phyloP scores from a whole-genome alignment of 1,140 invertebrate species.

The Meloidogyne hapla region DNA sequence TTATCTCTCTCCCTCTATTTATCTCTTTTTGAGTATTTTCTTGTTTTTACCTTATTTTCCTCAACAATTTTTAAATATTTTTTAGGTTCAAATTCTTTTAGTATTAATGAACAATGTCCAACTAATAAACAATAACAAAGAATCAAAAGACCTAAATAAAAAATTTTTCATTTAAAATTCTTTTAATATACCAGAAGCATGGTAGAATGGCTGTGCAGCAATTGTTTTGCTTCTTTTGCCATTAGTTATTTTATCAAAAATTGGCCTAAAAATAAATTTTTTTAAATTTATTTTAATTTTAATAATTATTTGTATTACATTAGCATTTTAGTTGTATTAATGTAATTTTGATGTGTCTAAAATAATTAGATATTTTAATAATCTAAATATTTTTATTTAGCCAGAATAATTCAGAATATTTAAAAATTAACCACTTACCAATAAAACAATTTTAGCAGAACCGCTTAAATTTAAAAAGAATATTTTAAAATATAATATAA shows the following conservation, averaged over 20 bases:
- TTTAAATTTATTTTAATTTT: too few species aligned
- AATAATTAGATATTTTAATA: neutral
- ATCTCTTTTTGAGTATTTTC: too few species aligned
- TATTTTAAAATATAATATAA: too few species aligned
- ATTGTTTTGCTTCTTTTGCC: neutral
- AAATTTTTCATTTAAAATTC: neutral
- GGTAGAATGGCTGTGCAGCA: slow-evolving; percentile 6
- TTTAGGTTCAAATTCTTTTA: slow-evolving; percentile 3
- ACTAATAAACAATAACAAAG: slow-evolving; percentile 10
- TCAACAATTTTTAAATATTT: slow-evolving; percentile 5
- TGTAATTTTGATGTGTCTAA: slow-evolving; percentile 17
- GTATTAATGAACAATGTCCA: neutral
- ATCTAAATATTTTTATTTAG: too few species aligned
- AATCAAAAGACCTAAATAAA: slow-evolving; percentile 9
- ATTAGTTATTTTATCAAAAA: neutral
- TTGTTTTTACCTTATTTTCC: neutral
- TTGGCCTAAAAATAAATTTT: neutral
- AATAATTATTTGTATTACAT: neutral
- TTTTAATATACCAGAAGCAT: neutral
- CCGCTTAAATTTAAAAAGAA: neutral
- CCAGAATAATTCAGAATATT: neutral
- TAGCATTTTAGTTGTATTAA: neutral
- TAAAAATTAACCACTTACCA: neutral
- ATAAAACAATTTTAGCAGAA: neutral
- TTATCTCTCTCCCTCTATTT: too few species aligned